Percentiles rank a stretch among this genome's conserved stretches.
phyloP scores from a whole-genome alignment of 2,888 invertebrate genomes.

The Malthinus seriepunctatus region DNA sequence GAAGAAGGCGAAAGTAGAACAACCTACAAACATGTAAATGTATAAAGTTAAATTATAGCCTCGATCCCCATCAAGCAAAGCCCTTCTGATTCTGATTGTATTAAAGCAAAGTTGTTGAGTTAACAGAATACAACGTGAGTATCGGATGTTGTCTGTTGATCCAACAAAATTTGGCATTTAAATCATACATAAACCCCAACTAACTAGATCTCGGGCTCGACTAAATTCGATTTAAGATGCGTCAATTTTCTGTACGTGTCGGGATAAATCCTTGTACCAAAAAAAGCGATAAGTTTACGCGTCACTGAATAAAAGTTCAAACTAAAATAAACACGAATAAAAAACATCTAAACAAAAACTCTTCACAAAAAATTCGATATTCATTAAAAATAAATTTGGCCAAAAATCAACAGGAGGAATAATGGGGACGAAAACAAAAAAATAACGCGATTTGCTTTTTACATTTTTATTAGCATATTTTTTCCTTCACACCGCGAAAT shows the following conservation, averaged over 20 bases:
- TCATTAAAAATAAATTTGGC: too few relatives aligned
- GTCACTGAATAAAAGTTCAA: too few relatives aligned
- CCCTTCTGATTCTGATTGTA: background rate
- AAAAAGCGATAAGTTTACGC: too few relatives aligned
- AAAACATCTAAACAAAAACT: too few relatives aligned
- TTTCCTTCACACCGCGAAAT: background rate
- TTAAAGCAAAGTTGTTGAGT: background rate
- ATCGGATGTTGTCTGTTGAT: background rate
- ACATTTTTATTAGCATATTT: too few relatives aligned
- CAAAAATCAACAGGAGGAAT: too few relatives aligned
- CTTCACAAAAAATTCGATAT: too few relatives aligned
- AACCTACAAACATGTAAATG: background rate
- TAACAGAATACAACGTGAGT: background rate
- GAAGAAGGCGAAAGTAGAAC: background rate
- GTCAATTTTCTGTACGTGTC: too few relatives aligned
- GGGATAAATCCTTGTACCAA: too few relatives aligned
- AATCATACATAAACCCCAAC: background rate
- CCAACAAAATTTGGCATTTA: conserved; percentile 1
- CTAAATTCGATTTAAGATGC: background rate
- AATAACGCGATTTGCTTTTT: too few relatives aligned
- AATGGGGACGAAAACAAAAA: too few relatives aligned
- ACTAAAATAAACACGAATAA: too few relatives aligned
- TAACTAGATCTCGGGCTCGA: background rate
- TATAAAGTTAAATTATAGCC: conserved; percentile 2
- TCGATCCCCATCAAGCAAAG: background rate